Conservation (phyloP, 2,888 invertebrate genomes). For the Drosophila algonquin region DNA sequence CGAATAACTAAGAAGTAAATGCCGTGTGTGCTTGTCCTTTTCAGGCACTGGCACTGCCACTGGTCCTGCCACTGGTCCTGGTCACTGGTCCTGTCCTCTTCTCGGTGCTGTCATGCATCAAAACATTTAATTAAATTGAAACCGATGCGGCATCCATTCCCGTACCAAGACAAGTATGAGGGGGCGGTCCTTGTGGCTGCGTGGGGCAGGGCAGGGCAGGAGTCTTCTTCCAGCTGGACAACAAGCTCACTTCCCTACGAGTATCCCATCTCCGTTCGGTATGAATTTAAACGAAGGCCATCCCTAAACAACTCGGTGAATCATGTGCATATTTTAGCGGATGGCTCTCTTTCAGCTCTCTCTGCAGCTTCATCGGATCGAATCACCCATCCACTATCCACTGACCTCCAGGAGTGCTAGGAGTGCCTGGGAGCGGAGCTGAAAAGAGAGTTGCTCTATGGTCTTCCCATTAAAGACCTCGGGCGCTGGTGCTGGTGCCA, state of each 20-base stretch:
- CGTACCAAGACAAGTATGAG: background rate
- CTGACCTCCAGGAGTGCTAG: conserved; percentile 14
- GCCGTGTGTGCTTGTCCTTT: conserved; percentile 33
- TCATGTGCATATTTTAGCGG: conserved; percentile 74
- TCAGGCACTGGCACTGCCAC: background rate
- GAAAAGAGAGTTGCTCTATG: conserved; percentile 8
- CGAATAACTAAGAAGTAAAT: conserved; percentile 57
- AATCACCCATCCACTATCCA: conserved; percentile 23
- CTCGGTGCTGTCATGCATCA: conserved; percentile 73
- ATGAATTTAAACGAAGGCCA: conserved; percentile 71
- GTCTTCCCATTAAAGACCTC: conserved; percentile 31
- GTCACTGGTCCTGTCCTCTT: conserved; percentile 9
- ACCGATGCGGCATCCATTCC: conserved; percentile 47
- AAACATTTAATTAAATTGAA: conserved; percentile 79
- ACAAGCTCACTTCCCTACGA: conserved; percentile 9
- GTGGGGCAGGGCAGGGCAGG: conserved; percentile 20
- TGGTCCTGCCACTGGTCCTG: background rate
- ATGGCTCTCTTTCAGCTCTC: conserved; percentile 10
- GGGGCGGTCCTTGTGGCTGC: no score
- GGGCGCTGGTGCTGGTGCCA: background rate
- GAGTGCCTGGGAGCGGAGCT: conserved; percentile 31
- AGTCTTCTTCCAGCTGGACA: conserved; percentile 40
- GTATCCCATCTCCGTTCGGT: conserved; percentile 18
- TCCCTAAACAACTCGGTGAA: conserved; percentile 54
- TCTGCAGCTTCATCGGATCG: conserved; percentile 21